phyloP scores from a whole-genome alignment of 2,113 vertebrate genomes.

The Rhinogobius similis region DNA sequence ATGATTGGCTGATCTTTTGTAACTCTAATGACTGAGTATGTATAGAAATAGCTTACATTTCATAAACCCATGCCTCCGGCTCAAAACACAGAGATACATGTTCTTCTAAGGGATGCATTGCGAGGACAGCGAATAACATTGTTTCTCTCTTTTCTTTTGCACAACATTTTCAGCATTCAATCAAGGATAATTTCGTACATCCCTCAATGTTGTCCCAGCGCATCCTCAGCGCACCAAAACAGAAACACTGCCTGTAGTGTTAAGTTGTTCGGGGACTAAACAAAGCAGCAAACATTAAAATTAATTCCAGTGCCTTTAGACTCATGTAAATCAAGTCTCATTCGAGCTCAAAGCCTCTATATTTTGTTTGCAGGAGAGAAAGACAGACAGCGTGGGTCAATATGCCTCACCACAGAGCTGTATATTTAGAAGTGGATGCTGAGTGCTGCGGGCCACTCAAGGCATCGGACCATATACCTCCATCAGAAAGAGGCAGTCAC shows the following conservation, averaged over 20 bases:
- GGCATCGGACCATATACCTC: constrained; percentile 68
- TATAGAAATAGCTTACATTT: neutral
- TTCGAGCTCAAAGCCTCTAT: constrained; percentile 29
- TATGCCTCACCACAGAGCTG: constrained; percentile 58
- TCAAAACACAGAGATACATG: neutral
- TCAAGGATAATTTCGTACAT: constrained; percentile 37
- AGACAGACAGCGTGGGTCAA: constrained; percentile 38
- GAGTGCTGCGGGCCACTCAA: constrained; percentile 67
- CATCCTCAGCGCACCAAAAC: constrained; percentile 35
- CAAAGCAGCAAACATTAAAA: constrained; percentile 46
- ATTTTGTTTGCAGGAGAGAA: constrained; percentile 33
- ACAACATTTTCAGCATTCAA: constrained; percentile 38
- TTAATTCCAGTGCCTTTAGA: constrained; percentile 36
- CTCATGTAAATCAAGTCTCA: constrained; percentile 50
- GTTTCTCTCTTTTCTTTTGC: neutral
- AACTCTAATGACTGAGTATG: neutral
- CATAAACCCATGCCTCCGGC: neutral
- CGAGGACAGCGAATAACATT: neutral
- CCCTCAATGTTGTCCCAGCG: constrained; percentile 16
- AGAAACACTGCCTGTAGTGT: constrained; percentile 36
- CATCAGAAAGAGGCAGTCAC: constrained; percentile 66
- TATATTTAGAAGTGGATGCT: constrained; percentile 68
- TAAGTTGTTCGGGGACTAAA: constrained; percentile 42
- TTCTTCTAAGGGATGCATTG: neutral
- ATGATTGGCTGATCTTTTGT: neutral